Conservation (phyloP, 2,113 vertebrate genomes). For the Nothoprocta perdicaria region DNA sequence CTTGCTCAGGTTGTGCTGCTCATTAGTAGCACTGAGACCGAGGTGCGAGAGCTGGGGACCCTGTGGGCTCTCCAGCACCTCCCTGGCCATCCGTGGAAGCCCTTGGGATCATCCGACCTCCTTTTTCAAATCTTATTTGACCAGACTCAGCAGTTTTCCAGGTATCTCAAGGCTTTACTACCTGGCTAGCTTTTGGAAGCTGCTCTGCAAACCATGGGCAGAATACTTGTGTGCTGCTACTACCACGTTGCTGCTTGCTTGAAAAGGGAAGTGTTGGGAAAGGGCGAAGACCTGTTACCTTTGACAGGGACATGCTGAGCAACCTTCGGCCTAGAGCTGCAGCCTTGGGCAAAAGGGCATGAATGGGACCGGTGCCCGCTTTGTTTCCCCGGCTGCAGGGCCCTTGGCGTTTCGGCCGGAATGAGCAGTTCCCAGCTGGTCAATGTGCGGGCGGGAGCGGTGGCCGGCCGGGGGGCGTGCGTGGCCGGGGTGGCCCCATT, state of each 20-base stretch:
- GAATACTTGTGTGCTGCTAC: neutral
- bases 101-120: neutral
- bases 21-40: accelerated
- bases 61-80: neutral
- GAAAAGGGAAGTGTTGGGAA: neutral
- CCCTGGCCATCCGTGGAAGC: accelerated
- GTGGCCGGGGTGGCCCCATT: accelerated
- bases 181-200: neutral
- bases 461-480: neutral
- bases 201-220: accelerated
- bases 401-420: neutral
- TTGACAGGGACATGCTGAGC: neutral
- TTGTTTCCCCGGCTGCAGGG: neutral
- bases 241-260: neutral
- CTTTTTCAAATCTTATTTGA: neutral
- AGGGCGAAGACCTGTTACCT: neutral
- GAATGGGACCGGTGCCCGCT: neutral
- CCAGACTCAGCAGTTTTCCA: neutral
- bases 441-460: neutral
- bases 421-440: neutral
- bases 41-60: neutral
- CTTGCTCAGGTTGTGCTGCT: neutral
- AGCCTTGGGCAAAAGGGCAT: neutral
- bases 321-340: neutral
- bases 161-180: neutral